phyloP scores from a whole-genome alignment of 1,140 invertebrate genomes.

The Anoplolepis gracilipes region DNA sequence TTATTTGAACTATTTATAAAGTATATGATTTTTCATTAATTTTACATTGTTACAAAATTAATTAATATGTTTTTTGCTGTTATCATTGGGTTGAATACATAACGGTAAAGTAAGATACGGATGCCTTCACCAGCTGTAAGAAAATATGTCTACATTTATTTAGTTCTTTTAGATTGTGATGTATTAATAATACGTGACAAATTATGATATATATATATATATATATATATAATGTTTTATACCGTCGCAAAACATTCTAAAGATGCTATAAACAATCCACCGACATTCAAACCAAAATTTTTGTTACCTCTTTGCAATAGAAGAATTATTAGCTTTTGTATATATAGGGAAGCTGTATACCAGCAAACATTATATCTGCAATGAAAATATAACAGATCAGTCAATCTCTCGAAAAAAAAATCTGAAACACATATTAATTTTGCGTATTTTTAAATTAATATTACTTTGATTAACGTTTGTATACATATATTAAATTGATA shows the following conservation, averaged over 20 bases:
- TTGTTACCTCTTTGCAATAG: conserved; percentile 9
- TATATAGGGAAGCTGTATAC: neutral
- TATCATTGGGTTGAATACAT: conserved; percentile 17
- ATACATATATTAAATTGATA: neutral
- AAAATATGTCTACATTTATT: neutral
- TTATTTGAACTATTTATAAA: neutral
- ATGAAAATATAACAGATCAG: neutral
- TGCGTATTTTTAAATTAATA: neutral
- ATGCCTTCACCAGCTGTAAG: neutral
- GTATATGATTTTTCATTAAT: neutral
- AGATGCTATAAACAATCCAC: conserved; percentile 10
- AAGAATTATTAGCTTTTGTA: conserved; percentile 23
- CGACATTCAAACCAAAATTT: neutral
- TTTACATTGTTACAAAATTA: neutral
- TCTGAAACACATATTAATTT: neutral
- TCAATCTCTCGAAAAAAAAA: neutral
- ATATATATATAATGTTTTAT: neutral
- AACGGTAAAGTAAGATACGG: conserved; percentile 8
- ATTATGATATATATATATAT: neutral
- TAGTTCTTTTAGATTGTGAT: neutral
- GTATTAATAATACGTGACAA: neutral
- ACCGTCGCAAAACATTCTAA: conserved; percentile 23
- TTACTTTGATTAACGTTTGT: neutral
- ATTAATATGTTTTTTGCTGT: neutral
- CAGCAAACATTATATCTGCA: neutral